Evolutionary conservation across 1,140 invertebrate species (phyloP).

Genomic region (Camponotus pennsylvanicus): DNA sequence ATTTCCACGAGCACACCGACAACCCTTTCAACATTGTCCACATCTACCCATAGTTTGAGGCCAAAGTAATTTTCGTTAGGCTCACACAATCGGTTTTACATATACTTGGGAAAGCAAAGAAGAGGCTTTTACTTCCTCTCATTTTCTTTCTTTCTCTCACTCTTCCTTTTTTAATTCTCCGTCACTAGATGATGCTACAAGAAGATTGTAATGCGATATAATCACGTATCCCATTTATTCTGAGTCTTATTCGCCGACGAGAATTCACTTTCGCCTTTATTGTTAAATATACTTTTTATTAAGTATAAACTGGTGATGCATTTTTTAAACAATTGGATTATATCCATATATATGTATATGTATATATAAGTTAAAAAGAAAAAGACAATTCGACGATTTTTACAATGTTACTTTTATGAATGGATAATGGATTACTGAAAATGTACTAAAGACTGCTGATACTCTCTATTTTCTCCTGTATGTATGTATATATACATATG

Average conservation of each 20-base stretch:
- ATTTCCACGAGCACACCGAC: conserved; percentile 76
- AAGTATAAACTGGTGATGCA: not conserved
- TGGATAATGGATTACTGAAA: conserved; percentile 16
- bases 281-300: conserved; percentile 46
- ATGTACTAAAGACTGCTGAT: conserved; percentile 2
- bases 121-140: conserved; percentile 68
- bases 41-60: conserved; percentile 77
- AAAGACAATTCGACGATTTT: not conserved
- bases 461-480: not conserved
- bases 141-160: not conserved
- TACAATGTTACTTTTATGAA: not conserved
- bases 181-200: conserved; percentile 12
- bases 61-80: conserved; percentile 80
- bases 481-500: not conserved
- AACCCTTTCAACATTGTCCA: conserved; percentile 75
- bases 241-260: not conserved
- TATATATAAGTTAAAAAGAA: conserved; percentile 13
- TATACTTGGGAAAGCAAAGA: conserved; percentile 66
- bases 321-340: conserved; percentile 30
- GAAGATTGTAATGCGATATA: not conserved
- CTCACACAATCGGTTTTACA: conserved; percentile 33
- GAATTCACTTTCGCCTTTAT: conserved; percentile 18
- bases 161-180: conserved; percentile 4
- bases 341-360: not conserved
- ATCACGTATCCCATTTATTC: not conserved